Evolutionary conservation across 2,113 vertebrate species (phyloP), one percentile per base, ranked within the genome.

Genomic region (Elaphurus davidianus): DNA sequence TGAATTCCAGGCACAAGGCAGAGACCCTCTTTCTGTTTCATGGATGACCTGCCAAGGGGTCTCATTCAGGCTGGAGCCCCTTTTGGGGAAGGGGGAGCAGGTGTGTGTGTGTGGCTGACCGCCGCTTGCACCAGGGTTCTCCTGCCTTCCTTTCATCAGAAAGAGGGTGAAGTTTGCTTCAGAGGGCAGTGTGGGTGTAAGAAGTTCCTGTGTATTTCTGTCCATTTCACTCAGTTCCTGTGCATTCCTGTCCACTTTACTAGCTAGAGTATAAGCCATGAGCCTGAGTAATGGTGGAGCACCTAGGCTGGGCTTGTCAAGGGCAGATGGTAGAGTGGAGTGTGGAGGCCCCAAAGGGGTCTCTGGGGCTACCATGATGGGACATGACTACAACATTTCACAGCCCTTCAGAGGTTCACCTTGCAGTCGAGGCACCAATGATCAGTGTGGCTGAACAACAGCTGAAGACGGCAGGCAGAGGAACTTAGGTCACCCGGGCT

Each of bases 31-130:
- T 50, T 28, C 27, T 83, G 60, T n/a, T 57, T 9, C 45, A 3
- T 1, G 1, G 25, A 43, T 0, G 2, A 14, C 16, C 47, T 84
- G 28, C 43, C 43, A 33, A 13, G 43, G n/a, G 0, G 27, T 16
- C 67, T 89, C 28, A 8, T 52, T 25, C 40, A 52, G 91, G 64
- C 78, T 23, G 50, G 23, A 79, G 50, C 21, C 36, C 59, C 55
- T 62, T 52, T 6, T 59, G 40, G 79, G 43, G 17, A 2, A 33
- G 28, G 79, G 28, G 43, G 45, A 40, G n/a, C 25, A 5, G 10
- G 33, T 33, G 4, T 10, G 4, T 10, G 4, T 10, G 1, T 27
- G 15, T 55, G 36, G 82, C 71, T 16, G 33, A 12, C 1, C 28
- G 16, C 30, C 5, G 12, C 43, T 52, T 90, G 54, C 86, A 12